These are phyloP conservation scores for Hyperopisus bebe DNA, from an alignment of 2,113 vertebrate species.

Conservation along the genomic window DNA sequence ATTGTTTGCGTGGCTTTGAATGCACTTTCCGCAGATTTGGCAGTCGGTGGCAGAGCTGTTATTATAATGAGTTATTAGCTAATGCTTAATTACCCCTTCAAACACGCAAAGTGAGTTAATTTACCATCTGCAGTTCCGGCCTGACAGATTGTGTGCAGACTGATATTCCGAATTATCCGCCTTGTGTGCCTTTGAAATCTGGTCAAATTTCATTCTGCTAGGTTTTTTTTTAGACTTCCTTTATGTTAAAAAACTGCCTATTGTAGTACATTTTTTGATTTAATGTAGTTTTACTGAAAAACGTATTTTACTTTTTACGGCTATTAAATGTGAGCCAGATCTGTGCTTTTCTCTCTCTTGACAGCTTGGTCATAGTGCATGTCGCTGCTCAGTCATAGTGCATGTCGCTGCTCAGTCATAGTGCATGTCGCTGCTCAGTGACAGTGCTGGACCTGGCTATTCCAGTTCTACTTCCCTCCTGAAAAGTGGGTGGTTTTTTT, in stretches of 20 bases:
- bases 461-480: neutral
- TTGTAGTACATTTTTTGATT: neutral
- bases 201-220: neutral
- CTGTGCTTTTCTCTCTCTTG: neutral
- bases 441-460: neutral
- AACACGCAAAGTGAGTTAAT: constrained; percentile 17
- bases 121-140: constrained; percentile 7
- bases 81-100: constrained; percentile 16
- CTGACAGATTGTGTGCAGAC: constrained; percentile 4
- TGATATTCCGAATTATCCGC: neutral
- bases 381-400: neutral
- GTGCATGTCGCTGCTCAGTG: neutral
- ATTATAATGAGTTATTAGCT: constrained; percentile 10
- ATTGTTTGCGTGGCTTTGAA: constrained; percentile 9
- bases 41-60: constrained; percentile 3
- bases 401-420: neutral
- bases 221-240: neutral
- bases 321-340: neutral
- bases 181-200: neutral
- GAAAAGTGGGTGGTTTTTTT: neutral
- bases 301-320: neutral
- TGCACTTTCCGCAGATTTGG: neutral
- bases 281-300: neutral
- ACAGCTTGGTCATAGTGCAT: neutral
- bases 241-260: neutral